These are phyloP conservation scores for Thymelicus sylvestris DNA, from an alignment of 2,888 invertebrate species.

Conservation along the genomic window DNA sequence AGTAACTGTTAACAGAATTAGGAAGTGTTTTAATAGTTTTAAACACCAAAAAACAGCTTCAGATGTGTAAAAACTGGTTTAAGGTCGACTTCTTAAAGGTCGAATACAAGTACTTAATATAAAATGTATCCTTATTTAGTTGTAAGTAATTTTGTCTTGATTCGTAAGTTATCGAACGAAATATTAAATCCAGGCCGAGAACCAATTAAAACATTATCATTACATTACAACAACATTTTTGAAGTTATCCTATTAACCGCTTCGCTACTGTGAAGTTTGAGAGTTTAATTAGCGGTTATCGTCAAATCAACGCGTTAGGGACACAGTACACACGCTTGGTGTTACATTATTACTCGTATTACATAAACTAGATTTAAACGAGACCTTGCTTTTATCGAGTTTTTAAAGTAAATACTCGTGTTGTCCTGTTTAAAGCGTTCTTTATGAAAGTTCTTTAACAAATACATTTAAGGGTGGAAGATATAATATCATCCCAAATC, in stretches of 20 bases:
- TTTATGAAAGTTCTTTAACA: too few species aligned
- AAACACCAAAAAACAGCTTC: constrained; percentile 10
- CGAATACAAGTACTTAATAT: background rate
- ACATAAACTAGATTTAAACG: too few species aligned
- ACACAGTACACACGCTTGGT: too few species aligned
- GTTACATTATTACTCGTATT: too few species aligned
- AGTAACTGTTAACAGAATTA: constrained; percentile 17
- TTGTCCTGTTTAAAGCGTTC: background rate
- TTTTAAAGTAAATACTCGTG: background rate
- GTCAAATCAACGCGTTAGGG: background rate
- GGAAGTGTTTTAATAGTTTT: constrained; percentile 21
- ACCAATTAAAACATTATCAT: background rate
- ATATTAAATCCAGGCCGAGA: background rate
- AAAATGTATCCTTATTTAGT: background rate
- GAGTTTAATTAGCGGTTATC: constrained; percentile 20
- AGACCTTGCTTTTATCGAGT: background rate
- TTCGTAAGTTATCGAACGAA: too few species aligned
- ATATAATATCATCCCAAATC: too few species aligned
- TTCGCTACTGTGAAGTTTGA: background rate
- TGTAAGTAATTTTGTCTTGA: too few species aligned
- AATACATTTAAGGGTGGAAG: too few species aligned
- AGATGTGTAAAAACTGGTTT: constrained; percentile 5
- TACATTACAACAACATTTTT: background rate
- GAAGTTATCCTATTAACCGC: constrained; percentile 5
- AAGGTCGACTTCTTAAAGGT: background rate